Base-by-base conservation (phyloP, 2,888 invertebrate genomes). In the Harpalus rufipes region DNA sequence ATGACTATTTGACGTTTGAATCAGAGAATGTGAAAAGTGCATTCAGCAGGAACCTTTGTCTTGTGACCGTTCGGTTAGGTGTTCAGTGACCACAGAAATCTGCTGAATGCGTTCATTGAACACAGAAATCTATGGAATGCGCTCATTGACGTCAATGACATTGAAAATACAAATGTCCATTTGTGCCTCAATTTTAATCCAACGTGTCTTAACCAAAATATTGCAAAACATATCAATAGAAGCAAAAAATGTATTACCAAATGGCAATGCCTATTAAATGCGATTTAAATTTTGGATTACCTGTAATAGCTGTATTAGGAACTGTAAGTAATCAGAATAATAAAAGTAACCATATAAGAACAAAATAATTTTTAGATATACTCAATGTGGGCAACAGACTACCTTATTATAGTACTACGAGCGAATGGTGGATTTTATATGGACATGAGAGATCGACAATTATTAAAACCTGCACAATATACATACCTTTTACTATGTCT, bases 341-440 rank as follows among this genome's bases (percentile, higher is more conserved):
- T 56, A n/a, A n/a, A 14, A n/a, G 10, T 56, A 12, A 56, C 3
- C n/a, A 56, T 21, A 21, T 21, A 56, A 56, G 3, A n/a, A 56
- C 6, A 56, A 56, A 56, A n/a, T n/a, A 56, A 56, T 68, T 68
- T 68, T 14, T 68, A 68, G 68, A 68, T 68, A 14, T 32, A 68
- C 41, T 68, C 68, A n/a, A 14, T 41, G 1, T 68, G 68, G 68
- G 14, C 68, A 14, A 68, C 14, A n/a, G 16, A 12, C 41, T 68
- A 68, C 32, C 41, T 68, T 10, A 7, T 63, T 18, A 10, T n/a
- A 25, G 63, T 8, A 25, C 12, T 63, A 18, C 8, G 18, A 56
- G n/a, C 6, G 56, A n/a, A 6, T 56, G 7, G 16, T 59, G 4
- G 5, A 18, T 16, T n/a, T 59, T 16, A 16, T 16, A 59, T 59